Evolutionary conservation across 2,113 vertebrate genomes (phyloP).

Genomic region (Gymnarchus niloticus): DNA sequence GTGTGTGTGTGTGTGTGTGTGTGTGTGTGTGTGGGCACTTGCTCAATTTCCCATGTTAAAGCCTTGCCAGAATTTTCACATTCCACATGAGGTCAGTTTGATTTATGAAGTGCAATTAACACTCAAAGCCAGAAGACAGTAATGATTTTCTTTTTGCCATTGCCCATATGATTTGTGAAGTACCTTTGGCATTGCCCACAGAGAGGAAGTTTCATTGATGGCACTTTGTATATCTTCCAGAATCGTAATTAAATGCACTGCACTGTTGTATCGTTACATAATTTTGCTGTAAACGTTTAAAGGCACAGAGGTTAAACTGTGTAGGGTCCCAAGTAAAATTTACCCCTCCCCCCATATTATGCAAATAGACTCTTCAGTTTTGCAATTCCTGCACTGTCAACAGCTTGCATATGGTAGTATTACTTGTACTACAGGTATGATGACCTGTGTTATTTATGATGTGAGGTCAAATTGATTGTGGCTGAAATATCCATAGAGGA

Average conservation of each 20-base stretch:
- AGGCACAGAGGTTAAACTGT: background rate
- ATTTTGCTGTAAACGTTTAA: background rate
- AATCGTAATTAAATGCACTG: background rate
- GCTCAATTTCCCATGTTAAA: background rate
- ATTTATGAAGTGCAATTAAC: background rate
- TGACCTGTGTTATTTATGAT: constrained; percentile 69
- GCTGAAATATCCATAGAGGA: no score
- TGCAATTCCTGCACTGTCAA: constrained; percentile 50
- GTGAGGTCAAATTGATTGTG: no score
- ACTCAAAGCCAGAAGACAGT: background rate
- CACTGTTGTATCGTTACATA: background rate
- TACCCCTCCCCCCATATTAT: background rate
- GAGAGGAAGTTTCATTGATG: background rate
- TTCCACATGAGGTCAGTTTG: background rate
- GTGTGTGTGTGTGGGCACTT: background rate
- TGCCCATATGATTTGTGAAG: background rate
- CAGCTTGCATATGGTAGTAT: background rate
- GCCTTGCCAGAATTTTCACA: background rate
- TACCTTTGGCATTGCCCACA: background rate
- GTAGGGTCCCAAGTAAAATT: background rate
- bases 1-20: background rate
- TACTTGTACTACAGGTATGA: constrained; percentile 36
- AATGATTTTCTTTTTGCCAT: background rate
- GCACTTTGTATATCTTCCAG: background rate
- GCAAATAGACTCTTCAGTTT: constrained; percentile 26